Conservation (phyloP, 2,888 invertebrate species). For the Agapetus fuscipes region DNA sequence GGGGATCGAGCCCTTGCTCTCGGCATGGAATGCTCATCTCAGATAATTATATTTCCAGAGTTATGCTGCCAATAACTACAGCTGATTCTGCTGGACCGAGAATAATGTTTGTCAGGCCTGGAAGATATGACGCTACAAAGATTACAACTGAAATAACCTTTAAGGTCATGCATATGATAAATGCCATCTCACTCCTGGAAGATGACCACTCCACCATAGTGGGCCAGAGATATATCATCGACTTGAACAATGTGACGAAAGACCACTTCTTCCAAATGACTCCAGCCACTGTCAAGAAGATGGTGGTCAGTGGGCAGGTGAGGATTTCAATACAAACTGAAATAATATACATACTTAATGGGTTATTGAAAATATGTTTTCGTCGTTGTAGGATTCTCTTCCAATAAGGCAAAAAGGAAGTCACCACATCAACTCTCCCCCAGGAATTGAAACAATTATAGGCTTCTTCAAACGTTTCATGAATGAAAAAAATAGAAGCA, state of each 20-base stretch:
- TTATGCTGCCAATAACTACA: not conserved
- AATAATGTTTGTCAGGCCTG: slow-evolving; percentile 42
- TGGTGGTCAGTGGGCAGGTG: slow-evolving; percentile 27
- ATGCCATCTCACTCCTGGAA: slow-evolving; percentile 39
- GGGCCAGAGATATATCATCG: slow-evolving; percentile 39
- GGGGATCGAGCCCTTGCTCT: not conserved
- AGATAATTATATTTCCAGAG: not conserved
- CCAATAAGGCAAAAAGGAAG: slow-evolving; percentile 49
- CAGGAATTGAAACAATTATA: slow-evolving; percentile 46
- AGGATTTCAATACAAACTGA: no score
- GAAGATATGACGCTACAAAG: slow-evolving; percentile 37
- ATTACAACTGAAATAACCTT: slow-evolving; percentile 28
- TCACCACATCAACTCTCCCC: slow-evolving; percentile 47
- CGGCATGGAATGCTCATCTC: not conserved
- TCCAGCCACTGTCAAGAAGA: slow-evolving; percentile 50
- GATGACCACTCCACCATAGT: slow-evolving; percentile 40
- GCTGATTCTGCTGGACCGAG: slow-evolving; percentile 31
- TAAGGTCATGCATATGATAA: slow-evolving; percentile 26
- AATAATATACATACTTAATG: no score
- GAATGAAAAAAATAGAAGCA: slow-evolving; percentile 46
- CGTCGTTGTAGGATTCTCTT: slow-evolving; percentile 50
- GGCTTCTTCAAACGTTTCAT: slow-evolving; percentile 43
- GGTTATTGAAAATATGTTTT: no score
- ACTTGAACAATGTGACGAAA: slow-evolving; percentile 42
- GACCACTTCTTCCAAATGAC: slow-evolving; percentile 50